These are phyloP conservation scores for Ephestia elutella DNA, from an alignment of 1,140 invertebrate species.

Conservation along the genomic window DNA sequence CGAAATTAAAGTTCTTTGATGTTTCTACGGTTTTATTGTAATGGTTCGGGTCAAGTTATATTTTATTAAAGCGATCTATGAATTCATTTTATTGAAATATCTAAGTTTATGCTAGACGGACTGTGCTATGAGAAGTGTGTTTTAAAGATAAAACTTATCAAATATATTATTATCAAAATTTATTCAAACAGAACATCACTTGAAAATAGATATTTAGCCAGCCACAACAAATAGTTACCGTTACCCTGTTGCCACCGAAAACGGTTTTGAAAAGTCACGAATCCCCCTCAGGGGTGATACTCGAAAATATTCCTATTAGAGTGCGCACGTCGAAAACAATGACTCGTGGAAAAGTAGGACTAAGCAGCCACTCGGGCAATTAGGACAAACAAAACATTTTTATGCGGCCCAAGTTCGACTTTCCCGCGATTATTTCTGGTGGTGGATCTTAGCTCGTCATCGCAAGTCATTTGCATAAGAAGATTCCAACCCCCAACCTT, in stretches of 20 bases:
- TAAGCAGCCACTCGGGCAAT: conserved; percentile 68
- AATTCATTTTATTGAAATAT: too few relatives aligned
- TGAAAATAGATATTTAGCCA: not conserved
- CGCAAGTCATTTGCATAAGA: conserved; percentile 36
- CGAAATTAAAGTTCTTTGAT: conserved; percentile 10
- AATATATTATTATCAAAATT: too few relatives aligned
- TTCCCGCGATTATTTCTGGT: conserved; percentile 4
- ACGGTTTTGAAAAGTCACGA: conserved; percentile 53
- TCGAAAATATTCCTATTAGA: conserved; percentile 62
- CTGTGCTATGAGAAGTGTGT: too few relatives aligned
- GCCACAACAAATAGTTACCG: conserved; percentile 11
- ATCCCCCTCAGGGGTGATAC: conserved; percentile 37
- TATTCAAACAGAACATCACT: too few relatives aligned
- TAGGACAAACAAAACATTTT: conserved; percentile 72
- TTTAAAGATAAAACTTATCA: too few relatives aligned
- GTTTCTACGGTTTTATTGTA: too few relatives aligned
- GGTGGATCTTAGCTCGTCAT: conserved; percentile 26
- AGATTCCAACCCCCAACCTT: conserved; percentile 18
- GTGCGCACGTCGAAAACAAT: conserved; percentile 64
- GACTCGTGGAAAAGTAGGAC: conserved; percentile 54
- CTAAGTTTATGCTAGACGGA: too few relatives aligned
- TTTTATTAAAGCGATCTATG: too few relatives aligned
- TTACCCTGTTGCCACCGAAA: conserved; percentile 16
- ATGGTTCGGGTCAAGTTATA: too few relatives aligned
- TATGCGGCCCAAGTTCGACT: conserved; percentile 37